phyloP scores from a whole-genome alignment of 2,797 vertebrate species.

The Hippoglossus hippoglossus region DNA sequence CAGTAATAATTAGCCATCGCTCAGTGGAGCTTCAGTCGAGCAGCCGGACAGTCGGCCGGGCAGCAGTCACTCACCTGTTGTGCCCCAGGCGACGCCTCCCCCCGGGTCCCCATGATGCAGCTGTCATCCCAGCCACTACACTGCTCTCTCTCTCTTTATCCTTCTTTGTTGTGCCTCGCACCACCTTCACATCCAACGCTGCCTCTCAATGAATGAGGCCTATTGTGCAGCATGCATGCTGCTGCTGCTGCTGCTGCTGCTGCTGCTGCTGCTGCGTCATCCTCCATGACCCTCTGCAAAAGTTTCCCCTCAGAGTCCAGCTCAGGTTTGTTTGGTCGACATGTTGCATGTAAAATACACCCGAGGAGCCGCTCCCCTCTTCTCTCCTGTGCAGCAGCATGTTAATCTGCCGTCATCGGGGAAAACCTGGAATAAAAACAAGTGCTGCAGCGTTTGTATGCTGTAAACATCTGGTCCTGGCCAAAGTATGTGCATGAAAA shows the following conservation, averaged over 20 bases:
- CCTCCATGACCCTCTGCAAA: constrained; percentile 26
- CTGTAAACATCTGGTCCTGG: constrained; percentile 4
- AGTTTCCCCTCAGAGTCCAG: constrained; percentile 36
- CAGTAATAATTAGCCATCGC: constrained; percentile 46
- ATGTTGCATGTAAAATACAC: too few species aligned
- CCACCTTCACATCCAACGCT: constrained; percentile 45
- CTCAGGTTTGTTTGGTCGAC: too few species aligned
- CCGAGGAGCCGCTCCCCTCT: background rate
- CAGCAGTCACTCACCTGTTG: constrained; percentile 80
- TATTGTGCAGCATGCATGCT: constrained; percentile 51
- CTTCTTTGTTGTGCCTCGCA: constrained; percentile 46
- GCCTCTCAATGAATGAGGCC: constrained; percentile 69
- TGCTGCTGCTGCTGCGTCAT: constrained; percentile 30
- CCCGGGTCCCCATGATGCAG: constrained; percentile 66
- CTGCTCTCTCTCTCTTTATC: constrained; percentile 22
- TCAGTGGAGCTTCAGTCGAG: constrained; percentile 42
- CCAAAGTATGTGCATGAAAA: constrained; percentile 4
- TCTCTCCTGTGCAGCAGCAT: background rate
- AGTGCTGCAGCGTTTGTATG: background rate
- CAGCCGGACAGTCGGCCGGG: constrained; percentile 58
- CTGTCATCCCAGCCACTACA: constrained; percentile 61
- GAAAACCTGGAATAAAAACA: background rate
- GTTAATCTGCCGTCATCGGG: background rate
- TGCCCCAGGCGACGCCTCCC: constrained; percentile 53
- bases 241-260: constrained; percentile 22